Evolutionary conservation across 2,797 vertebrate genomes (phyloP).

Genomic region (Potorous gilbertii): DNA sequence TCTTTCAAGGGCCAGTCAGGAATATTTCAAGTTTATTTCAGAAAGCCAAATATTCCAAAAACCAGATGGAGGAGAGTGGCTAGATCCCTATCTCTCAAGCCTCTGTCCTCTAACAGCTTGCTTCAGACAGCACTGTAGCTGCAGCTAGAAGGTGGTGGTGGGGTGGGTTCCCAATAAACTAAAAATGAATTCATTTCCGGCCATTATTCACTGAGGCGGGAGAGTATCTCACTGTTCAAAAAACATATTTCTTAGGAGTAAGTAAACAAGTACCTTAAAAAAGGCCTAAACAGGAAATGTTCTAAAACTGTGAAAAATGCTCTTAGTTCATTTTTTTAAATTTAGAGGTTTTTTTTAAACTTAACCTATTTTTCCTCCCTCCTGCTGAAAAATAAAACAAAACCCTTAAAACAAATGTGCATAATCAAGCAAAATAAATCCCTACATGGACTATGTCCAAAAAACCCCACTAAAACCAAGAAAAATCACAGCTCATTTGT

Average conservation of each 20-base stretch:
- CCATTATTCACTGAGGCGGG: background rate
- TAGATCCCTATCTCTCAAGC: slow-evolving; percentile 45
- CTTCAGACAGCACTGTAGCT: slow-evolving; percentile 45
- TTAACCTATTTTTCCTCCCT: background rate
- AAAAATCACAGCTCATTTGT: background rate
- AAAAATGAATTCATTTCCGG: slow-evolving; percentile 37
- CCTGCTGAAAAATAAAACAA: background rate
- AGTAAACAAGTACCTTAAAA: background rate
- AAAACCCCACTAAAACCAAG: background rate
- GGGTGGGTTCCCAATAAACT: slow-evolving; percentile 38
- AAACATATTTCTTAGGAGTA: background rate
- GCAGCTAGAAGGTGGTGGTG: background rate
- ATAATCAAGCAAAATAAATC: background rate
- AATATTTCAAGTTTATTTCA: slow-evolving; percentile 28
- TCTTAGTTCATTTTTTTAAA: background rate
- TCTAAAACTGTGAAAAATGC: background rate
- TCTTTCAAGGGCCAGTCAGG: background rate
- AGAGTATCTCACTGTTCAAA: background rate
- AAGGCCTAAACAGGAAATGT: background rate
- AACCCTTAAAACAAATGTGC: background rate
- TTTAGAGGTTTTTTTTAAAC: background rate
- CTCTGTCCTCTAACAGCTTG: slow-evolving; percentile 37
- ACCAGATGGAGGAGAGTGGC: slow-evolving; percentile 13
- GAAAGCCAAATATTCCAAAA: slow-evolving; percentile 59
- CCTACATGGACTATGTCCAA: background rate